phyloP scores from a whole-genome alignment of 1,140 invertebrate species.

The Thaumetopoea pityocampa region DNA sequence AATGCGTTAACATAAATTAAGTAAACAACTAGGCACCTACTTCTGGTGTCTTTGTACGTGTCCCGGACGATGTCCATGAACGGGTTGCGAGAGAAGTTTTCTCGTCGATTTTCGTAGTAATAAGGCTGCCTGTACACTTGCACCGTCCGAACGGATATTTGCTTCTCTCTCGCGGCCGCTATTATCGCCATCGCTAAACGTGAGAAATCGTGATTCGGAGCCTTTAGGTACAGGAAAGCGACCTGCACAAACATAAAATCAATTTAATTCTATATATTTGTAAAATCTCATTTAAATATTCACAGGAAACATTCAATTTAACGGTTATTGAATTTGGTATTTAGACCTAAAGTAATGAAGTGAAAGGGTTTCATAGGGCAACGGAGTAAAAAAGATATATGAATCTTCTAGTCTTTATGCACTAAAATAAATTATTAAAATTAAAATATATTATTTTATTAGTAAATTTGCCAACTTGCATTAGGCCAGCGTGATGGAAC shows the following conservation, averaged over 20 bases:
- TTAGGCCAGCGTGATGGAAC: no score
- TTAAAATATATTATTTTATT: no score
- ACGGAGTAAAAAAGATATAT: no score
- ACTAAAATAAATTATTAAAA: no score
- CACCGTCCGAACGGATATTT: conserved; percentile 81
- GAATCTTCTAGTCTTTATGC: no score
- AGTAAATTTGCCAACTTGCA: no score
- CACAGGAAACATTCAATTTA: conserved; percentile 5
- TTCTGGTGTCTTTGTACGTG: conserved; percentile 86
- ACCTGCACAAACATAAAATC: conserved; percentile 72
- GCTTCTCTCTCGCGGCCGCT: conserved; percentile 79
- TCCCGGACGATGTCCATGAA: conserved; percentile 86
- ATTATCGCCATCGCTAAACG: conserved; percentile 85
- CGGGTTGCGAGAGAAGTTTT: conserved; percentile 86
- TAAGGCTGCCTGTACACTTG: conserved; percentile 73
- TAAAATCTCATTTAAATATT: no score
- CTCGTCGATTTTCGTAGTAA: conserved; percentile 87
- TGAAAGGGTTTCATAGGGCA: neutral
- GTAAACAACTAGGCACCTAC: conserved; percentile 68
- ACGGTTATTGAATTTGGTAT: neutral
- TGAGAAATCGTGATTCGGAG: conserved; percentile 81
- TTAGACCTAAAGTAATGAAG: conserved; percentile 1
- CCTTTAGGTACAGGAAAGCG: conserved; percentile 85
- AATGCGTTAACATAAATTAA: no score
- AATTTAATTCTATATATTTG: no score